Conservation (phyloP, 2,888 invertebrate genomes). For the Augochlorella aurata region DNA sequence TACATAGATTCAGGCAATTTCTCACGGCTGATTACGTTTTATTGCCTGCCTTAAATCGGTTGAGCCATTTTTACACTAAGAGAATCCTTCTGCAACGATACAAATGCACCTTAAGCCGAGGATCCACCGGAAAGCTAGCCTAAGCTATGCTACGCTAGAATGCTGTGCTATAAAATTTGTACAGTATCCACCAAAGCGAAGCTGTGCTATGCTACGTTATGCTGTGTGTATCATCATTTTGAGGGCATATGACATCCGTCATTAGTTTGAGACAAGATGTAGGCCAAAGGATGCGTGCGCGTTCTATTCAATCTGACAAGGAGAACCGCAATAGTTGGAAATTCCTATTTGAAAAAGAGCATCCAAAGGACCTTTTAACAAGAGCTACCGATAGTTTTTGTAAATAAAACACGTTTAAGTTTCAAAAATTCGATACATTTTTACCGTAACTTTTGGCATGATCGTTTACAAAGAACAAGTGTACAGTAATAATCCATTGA, state of each 20-base stretch:
- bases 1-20: background rate
- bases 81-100: background rate
- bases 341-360: too few species aligned
- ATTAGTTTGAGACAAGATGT: background rate
- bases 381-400: too few species aligned
- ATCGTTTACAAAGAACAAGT: too few species aligned
- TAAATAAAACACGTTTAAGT: too few species aligned
- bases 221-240: background rate
- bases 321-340: too few species aligned
- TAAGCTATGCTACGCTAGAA: background rate
- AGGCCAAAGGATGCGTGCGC: background rate
- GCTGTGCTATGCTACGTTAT: background rate
- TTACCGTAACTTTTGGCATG: too few species aligned
- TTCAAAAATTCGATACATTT: too few species aligned
- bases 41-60: background rate
- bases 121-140: background rate
- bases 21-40: background rate
- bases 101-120: constrained; percentile 1
- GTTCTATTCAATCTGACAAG: background rate
- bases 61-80: background rate
- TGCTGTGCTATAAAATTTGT: constrained; percentile 6
- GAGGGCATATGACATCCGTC: background rate
- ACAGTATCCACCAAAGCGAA: background rate
- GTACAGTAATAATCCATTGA: too few species aligned
- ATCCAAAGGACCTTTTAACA: too few species aligned